These are phyloP conservation scores for Scortum barcoo DNA, from an alignment of 2,113 vertebrate species.

Conservation along the genomic window DNA sequence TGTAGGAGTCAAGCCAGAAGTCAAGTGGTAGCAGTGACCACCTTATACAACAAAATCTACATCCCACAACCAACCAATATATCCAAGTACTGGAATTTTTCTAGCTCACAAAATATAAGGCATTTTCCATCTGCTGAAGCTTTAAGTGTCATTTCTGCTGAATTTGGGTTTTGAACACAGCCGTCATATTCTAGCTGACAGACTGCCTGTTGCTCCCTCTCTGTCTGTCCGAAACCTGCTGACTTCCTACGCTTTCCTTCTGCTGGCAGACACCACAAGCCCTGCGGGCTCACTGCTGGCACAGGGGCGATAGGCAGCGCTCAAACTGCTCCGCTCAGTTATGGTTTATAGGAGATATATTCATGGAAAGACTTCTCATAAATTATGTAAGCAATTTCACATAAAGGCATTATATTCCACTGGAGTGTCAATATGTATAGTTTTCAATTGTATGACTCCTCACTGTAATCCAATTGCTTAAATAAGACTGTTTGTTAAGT, in stretches of 20 bases:
- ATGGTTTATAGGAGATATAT: conserved; percentile 34
- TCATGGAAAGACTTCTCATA: conserved; percentile 42
- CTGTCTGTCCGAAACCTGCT: conserved; percentile 57
- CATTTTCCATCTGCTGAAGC: background rate
- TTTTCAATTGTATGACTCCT: conserved; percentile 2
- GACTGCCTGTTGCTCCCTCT: conserved; percentile 61
- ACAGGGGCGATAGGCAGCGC: conserved; percentile 48
- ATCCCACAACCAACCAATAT: background rate
- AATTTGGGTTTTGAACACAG: conserved; percentile 29
- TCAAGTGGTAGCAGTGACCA: conserved; percentile 11
- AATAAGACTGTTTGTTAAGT: background rate
- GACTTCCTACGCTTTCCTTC: conserved; percentile 72
- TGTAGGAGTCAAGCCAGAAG: conserved; percentile 45
- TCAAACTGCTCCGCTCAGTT: conserved; percentile 23
- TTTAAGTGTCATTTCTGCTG: background rate
- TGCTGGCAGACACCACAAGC: conserved; percentile 59
- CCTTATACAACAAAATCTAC: background rate
- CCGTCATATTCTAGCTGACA: conserved; percentile 39
- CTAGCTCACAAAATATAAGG: background rate
- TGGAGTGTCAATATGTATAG: conserved; percentile 44
- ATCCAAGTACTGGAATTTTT: background rate
- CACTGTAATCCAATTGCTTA: conserved; percentile 1
- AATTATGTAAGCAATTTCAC: conserved; percentile 53
- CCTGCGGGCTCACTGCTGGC: conserved; percentile 56
- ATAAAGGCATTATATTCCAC: conserved; percentile 34